phyloP scores from a whole-genome alignment of 2,797 vertebrate species.

The Hipposideros larvatus region DNA sequence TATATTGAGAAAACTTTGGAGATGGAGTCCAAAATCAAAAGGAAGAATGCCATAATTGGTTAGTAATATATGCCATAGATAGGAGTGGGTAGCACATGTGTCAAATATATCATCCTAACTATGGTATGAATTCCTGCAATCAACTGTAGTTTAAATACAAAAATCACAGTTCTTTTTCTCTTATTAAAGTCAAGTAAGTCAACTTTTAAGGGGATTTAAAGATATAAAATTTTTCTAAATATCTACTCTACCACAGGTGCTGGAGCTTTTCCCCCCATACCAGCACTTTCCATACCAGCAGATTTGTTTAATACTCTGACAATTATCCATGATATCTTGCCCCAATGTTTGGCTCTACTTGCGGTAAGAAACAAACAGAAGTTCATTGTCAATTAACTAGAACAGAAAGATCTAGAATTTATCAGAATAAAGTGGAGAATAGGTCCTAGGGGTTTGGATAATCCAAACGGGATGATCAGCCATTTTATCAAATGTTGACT shows the following conservation, averaged over 20 bases:
- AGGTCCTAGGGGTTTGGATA: neutral
- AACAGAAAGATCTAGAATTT: neutral
- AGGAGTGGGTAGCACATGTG: neutral
- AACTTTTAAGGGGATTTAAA: conserved; percentile 14
- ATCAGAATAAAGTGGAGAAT: neutral
- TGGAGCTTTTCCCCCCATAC: neutral
- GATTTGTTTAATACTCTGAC: neutral
- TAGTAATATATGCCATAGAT: neutral
- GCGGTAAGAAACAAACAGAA: neutral
- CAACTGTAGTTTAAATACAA: neutral
- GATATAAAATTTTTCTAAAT: neutral
- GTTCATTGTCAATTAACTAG: neutral
- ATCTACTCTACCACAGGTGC: neutral
- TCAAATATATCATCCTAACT: neutral
- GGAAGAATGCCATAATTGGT: neutral
- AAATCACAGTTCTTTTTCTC: neutral
- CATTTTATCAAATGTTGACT: neutral
- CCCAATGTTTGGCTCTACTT: neutral
- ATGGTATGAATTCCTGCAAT: neutral
- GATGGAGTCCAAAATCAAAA: neutral
- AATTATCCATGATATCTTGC: neutral
- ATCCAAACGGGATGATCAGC: neutral
- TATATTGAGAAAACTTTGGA: neutral
- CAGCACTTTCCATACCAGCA: neutral
- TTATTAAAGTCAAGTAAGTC: neutral